Evolutionary conservation across 1,140 invertebrate genomes (phyloP).

Genomic region (Zaprionus lachaisei): DNA sequence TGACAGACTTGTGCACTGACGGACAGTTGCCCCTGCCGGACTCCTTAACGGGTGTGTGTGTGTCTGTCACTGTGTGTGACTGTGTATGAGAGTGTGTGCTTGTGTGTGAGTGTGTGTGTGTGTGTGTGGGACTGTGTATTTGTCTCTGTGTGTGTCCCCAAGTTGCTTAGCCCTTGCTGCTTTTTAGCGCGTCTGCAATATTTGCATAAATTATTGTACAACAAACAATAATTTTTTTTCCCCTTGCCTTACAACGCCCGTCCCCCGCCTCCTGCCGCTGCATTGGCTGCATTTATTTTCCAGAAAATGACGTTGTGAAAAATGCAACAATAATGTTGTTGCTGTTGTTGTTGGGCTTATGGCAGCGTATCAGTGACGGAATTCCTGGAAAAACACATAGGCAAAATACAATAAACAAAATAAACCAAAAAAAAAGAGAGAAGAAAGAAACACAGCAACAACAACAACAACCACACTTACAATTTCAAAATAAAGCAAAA

Average conservation of each 20-base stretch:
- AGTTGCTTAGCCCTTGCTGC: conserved; percentile 23
- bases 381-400: conserved; percentile 80
- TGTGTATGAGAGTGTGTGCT: no score
- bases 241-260: conserved; percentile 3
- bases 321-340: conserved; percentile 65
- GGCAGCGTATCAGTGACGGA: conserved; percentile 72
- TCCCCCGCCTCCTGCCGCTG: not conserved
- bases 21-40: conserved; percentile 8
- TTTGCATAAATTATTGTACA: conserved; percentile 80
- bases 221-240: conserved; percentile 65
- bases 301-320: conserved; percentile 79
- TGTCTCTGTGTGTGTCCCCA: not conserved
- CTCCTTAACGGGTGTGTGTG: not conserved
- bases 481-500: conserved; percentile 34
- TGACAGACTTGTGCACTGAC: conserved; percentile 15
- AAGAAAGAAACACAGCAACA: conserved; percentile 30
- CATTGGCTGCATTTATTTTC: conserved; percentile 60
- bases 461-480: conserved; percentile 10
- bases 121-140: not conserved
- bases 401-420: conserved; percentile 49
- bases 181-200: conserved; percentile 75
- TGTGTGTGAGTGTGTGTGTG: not conserved
- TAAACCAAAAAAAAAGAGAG: conserved; percentile 41
- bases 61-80: no score
- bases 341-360: conserved; percentile 35